These are phyloP conservation scores for Holacanthus passer DNA, from an alignment of 2,113 vertebrate genomes.

Conservation along the genomic window DNA sequence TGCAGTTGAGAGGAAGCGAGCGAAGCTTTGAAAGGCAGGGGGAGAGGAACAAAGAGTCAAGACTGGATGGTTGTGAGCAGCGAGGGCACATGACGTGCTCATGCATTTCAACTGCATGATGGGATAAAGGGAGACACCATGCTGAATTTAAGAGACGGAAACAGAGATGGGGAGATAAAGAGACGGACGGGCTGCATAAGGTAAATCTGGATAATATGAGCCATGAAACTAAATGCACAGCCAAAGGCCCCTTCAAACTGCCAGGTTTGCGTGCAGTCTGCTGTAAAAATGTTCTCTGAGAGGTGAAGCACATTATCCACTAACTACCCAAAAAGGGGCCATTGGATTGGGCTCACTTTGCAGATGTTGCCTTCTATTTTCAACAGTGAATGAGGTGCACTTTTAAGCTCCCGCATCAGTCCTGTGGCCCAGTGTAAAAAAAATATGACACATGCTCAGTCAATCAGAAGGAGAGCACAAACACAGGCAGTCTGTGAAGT, in stretches of 20 bases:
- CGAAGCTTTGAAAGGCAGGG: conserved; percentile 4
- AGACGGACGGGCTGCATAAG: background rate
- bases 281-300: conserved; percentile 63
- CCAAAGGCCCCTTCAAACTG: conserved; percentile 40
- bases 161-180: background rate
- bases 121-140: conserved; percentile 20
- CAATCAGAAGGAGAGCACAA: conserved; percentile 32
- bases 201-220: conserved; percentile 36
- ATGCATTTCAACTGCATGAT: conserved; percentile 43
- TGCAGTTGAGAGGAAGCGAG: background rate
- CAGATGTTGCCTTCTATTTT: conserved; percentile 70
- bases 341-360: conserved; percentile 60
- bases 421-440: conserved; percentile 34
- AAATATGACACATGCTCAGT: conserved; percentile 39
- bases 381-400: conserved; percentile 40
- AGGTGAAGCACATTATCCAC: conserved; percentile 77
- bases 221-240: conserved; percentile 55
- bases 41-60: conserved; percentile 23
- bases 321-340: conserved; percentile 72
- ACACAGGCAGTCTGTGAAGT: conserved; percentile 29
- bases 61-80: background rate
- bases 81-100: conserved; percentile 8
- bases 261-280: conserved; percentile 29
- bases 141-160: conserved; percentile 37
- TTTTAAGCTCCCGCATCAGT: conserved; percentile 30